Evolutionary conservation across 2,113 vertebrate genomes (phyloP).

Genomic region (Balaeniceps rex): DNA sequence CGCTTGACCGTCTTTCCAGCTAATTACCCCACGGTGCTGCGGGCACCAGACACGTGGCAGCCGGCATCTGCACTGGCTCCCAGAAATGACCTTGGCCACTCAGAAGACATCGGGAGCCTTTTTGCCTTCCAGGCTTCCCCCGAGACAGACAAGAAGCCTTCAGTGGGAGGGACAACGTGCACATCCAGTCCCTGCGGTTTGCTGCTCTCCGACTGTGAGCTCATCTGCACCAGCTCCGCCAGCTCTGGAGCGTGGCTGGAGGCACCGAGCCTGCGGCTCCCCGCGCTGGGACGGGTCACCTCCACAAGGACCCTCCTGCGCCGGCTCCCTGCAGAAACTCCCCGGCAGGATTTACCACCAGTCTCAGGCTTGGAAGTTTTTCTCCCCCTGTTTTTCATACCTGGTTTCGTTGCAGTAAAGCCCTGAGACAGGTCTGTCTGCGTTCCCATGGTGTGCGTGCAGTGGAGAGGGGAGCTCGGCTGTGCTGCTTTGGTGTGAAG

Average conservation of each 20-base stretch:
- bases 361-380: not conserved
- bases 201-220: not conserved
- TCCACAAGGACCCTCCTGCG: not conserved
- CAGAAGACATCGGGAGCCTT: not conserved
- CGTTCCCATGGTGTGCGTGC: rapidly evolving
- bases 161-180: not conserved
- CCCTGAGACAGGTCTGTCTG: not conserved
- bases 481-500: not conserved
- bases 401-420: not conserved
- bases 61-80: not conserved
- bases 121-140: not conserved
- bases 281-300: rapidly evolving
- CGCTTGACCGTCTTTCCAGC: not conserved
- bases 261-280: rapidly evolving
- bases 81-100: not conserved
- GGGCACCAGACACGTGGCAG: not conserved
- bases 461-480: not conserved
- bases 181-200: not conserved
- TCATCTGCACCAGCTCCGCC: not conserved
- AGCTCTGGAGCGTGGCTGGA: not conserved
- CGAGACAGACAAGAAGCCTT: not conserved
- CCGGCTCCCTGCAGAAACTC: not conserved
- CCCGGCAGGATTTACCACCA: not conserved
- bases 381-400: not conserved
- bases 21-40: not conserved